Base-by-base conservation (phyloP, 2,888 invertebrate genomes). In the Dolichomitus sp. region DNA sequence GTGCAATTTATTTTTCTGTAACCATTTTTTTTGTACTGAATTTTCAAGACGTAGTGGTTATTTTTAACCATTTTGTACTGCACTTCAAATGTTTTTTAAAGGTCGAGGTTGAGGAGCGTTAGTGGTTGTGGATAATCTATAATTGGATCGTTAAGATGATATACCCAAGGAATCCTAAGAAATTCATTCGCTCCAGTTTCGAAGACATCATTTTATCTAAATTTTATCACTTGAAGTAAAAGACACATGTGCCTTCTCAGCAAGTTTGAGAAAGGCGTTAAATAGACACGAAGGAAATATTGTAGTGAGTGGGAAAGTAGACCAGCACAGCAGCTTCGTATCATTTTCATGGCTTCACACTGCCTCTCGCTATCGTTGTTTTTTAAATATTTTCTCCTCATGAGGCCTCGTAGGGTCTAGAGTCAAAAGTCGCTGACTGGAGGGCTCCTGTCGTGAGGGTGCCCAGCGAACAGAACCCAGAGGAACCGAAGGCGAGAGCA, bases 241-340 rank as follows among this genome's bases (percentile, higher is more conserved):
- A 73, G 61, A 81, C 86, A 88, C 87, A 84, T 87, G 86, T 85
- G 87, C 81, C 85, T 86, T 30, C 59, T 33, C 59, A 17, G 9
- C 33, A 83, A 87, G 87, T 40, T 19, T 40, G 40, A 85, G 84
- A 83, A 86, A 87, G 87, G 86, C 88, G 84, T 83, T 72, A 19
- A 33, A 59, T 48, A 69, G 61, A 37, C 50, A 63, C 30, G 45
- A 54, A 33, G 70, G 30, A 79, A 73, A 54, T 40, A 23, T 40
- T 23, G 12, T 14, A 68, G 23, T 14, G 63, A 73, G 77, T 63
- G 81, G 74, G 52, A 83, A 77, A 80, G 69, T 40, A 27, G 65
- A 68, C 48, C 74, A 23, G 14, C n/a, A 33, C 70, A 37, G 45
- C 70, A 27, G 40, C 27, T 23, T 37, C 48, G 30, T 72, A 72